phyloP scores from a whole-genome alignment of 2,888 invertebrate genomes.

The Coronaproctus castanopsis region DNA sequence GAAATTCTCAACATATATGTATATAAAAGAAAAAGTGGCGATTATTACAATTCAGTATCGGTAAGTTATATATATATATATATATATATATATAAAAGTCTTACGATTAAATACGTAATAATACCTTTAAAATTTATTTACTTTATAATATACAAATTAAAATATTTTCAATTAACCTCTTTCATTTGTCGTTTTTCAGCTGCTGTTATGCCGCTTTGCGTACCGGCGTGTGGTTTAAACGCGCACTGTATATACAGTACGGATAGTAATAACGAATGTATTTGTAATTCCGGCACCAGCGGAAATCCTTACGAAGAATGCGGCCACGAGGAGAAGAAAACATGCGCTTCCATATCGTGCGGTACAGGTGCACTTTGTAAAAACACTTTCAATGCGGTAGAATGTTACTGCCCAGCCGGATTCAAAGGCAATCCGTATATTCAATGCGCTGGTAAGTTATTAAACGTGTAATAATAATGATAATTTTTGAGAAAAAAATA shows the following conservation, averaged over 20 bases:
- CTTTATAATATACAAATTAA: no score
- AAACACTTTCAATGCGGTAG: conserved; percentile 48
- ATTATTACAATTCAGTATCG: no score
- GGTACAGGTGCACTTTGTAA: conserved; percentile 61
- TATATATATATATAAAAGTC: no score
- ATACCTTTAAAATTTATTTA: no score
- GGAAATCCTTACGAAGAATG: conserved; percentile 79
- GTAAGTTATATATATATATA: no score
- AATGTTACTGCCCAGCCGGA: conserved; percentile 64
- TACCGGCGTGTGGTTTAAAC: conserved; percentile 58
- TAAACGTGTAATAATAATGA: not conserved
- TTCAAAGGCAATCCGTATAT: conserved; percentile 73
- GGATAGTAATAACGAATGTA: conserved; percentile 45
- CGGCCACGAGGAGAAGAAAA: conserved; percentile 39
- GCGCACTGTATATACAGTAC: conserved; percentile 68
- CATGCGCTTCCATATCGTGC: conserved; percentile 50
- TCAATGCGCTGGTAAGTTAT: conserved; percentile 41
- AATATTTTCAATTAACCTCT: no score
- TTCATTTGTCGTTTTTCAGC: no score
- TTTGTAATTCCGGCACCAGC: conserved; percentile 59
- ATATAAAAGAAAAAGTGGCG: no score
- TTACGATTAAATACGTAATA: no score
- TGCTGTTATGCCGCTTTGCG: conserved; percentile 52
- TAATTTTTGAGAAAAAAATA: not conserved
- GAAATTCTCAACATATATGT: no score